Evolutionary conservation across 2,888 invertebrate genomes (phyloP).

Genomic region (Cheilosia pagana): DNA sequence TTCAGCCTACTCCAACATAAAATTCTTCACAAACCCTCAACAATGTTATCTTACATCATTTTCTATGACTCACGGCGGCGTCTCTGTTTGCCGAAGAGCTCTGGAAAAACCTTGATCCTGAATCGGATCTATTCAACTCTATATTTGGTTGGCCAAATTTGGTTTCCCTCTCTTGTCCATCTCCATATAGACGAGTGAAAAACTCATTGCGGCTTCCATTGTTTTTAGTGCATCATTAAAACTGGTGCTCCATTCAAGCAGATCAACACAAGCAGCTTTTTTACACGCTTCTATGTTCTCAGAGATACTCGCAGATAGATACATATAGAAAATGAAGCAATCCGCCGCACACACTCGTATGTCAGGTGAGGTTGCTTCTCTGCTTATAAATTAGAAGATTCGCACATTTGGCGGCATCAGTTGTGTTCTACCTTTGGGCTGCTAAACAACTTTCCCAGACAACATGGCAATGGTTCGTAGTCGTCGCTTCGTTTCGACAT

Average conservation of each 20-base stretch:
- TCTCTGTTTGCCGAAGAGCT: background rate
- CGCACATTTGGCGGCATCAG: slow-evolving; percentile 65
- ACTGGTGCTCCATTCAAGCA: slow-evolving; percentile 31
- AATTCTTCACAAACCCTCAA: slow-evolving; percentile 39
- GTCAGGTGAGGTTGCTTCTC: slow-evolving; percentile 5
- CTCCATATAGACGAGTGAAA: background rate
- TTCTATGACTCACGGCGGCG: slow-evolving; percentile 54
- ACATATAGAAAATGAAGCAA: slow-evolving; percentile 52
- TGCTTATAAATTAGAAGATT: slow-evolving; percentile 70
- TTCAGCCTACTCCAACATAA: slow-evolving; percentile 21
- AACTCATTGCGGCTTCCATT: slow-evolving; percentile 33
- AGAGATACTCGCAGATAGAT: slow-evolving; percentile 2
- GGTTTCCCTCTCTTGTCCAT: slow-evolving; percentile 15
- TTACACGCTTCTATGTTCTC: slow-evolving; percentile 22
- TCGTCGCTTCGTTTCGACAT: background rate
- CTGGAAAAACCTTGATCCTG: slow-evolving; percentile 63
- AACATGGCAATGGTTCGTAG: slow-evolving; percentile 66
- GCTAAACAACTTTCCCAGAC: slow-evolving; percentile 56
- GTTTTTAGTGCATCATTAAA: slow-evolving; percentile 45
- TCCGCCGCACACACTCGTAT: slow-evolving; percentile 12
- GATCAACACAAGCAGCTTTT: slow-evolving; percentile 3
- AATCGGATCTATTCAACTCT: slow-evolving; percentile 1
- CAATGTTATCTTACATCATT: slow-evolving; percentile 60
- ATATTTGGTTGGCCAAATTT: slow-evolving; percentile 45
- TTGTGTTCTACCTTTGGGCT: slow-evolving; percentile 65